Percentiles rank a stretch among this genome's conserved stretches.
phyloP scores from a whole-genome alignment of 2,888 invertebrate genomes.

The Nemotelus pantherinus region DNA sequence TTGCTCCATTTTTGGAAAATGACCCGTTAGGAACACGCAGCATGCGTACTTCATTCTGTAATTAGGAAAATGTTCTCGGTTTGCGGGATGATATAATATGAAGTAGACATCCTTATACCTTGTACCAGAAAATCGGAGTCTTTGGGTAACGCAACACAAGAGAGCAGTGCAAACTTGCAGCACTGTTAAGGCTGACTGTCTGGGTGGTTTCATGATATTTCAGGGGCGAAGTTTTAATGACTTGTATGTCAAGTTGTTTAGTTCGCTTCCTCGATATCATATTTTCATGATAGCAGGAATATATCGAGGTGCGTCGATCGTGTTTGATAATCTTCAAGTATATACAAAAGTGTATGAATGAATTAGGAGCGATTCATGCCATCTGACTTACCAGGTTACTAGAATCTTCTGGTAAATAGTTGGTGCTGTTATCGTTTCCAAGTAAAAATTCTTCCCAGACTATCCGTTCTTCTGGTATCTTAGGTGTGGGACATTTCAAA shows the following conservation, averaged over 20 bases:
- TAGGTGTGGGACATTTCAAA: constrained; percentile 15
- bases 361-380: neutral
- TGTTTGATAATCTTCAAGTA: constrained; percentile 13
- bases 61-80: neutral
- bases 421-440: constrained; percentile 6
- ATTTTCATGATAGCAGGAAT: constrained; percentile 16
- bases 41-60: constrained; percentile 2
- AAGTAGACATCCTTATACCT: neutral
- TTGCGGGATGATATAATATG: neutral
- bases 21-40: neutral
- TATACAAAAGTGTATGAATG: neutral
- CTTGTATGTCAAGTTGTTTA: constrained; percentile 24
- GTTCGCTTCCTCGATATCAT: neutral
- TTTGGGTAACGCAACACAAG: neutral
- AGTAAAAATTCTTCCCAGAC: constrained; percentile 13
- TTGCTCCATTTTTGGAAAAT: neutral
- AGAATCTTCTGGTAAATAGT: neutral
- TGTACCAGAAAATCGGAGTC: constrained; percentile 5
- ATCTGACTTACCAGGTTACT: constrained; percentile 12
- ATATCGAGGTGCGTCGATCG: neutral
- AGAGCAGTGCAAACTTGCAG: neutral
- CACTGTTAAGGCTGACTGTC: neutral
- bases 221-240: neutral
- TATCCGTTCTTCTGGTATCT: neutral
- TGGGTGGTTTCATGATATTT: neutral